phyloP scores from a whole-genome alignment of 2,888 invertebrate species.

The Dicycla oo region DNA sequence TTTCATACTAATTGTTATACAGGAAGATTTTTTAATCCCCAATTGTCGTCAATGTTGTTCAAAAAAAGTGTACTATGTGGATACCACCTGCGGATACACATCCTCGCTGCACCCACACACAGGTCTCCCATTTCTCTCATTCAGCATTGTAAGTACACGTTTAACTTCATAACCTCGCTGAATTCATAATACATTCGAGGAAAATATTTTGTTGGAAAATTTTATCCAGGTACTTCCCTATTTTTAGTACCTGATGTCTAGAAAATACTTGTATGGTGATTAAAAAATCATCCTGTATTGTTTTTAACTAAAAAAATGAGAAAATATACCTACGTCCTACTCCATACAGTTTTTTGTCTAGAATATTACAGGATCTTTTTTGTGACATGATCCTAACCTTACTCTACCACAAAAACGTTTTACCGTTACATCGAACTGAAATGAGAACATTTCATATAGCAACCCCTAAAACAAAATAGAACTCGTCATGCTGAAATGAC shows the following conservation, averaged over 20 bases:
- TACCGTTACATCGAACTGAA: not conserved
- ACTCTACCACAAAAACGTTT: not conserved
- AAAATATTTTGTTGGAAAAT: not conserved
- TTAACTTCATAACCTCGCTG: not conserved
- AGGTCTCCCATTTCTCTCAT: not conserved
- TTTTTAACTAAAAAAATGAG: not conserved
- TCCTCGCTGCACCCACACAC: no score
- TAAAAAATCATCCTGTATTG: not conserved
- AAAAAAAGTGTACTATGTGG: not conserved
- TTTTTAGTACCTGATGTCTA: not conserved
- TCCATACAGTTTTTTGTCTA: slow-evolving; percentile 30
- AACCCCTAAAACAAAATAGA: no score
- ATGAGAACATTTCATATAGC: not conserved
- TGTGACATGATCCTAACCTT: not conserved
- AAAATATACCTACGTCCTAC: slow-evolving; percentile 1
- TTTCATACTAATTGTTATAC: slow-evolving; percentile 28
- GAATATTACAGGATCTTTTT: not conserved
- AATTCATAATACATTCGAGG: not conserved
- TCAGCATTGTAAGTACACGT: not conserved
- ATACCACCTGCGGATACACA: not conserved
- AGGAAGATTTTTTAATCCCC: slow-evolving; percentile 7
- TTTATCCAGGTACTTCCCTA: not conserved
- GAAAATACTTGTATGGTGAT: slow-evolving; percentile 9
- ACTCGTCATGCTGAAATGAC: no score
- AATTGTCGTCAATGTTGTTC: not conserved